Base-by-base conservation (phyloP, 2,888 invertebrate species). In the Calliopum simillimum region DNA sequence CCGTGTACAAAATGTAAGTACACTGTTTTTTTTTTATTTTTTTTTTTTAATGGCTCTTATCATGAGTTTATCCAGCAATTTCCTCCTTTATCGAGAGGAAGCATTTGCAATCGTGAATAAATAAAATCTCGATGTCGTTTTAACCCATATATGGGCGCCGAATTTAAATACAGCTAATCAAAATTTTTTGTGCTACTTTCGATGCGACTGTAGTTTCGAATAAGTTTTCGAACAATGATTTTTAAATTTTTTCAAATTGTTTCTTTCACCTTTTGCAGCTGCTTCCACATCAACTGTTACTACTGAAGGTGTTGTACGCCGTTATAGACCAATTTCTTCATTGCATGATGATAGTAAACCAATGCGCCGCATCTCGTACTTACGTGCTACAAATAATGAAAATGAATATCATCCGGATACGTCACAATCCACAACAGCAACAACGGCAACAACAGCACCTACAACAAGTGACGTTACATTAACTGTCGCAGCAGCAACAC, bases 341-440 rank as follows among this genome's bases (percentile, higher is more conserved):
- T 94, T 82, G 41, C 59, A 58, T 11, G 94, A 94, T 83, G 96
- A 97, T 83, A 95, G 96, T 81, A 91, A 95, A 75, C 91, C 93
- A 25, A 94, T 94, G 87, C 90, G 97, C 77, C 89, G 97, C 78
- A 95, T 96, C 76, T 97, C 97, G n/a, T 98, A 98, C 87, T 88
- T 97, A 76, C 95, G 95, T 87, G 97, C 97, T 55, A 97, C 97
- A 12, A 94, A 85, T 71, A 86, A 93, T 89, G 93, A 92, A 73
- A 76, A 92, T 75, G 94, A 94, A 81, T 91, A 91, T 80, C 75
- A 79, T 71, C 62, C 71, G 65, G 71, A 73, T 25, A 70, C 74
- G 66, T 77, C 72, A 16, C 43, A 62, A 23, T 53, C 67, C 43
- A 71, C 64, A 65, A 72, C 79, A 63, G 77, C 78, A 1, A 76